Evolutionary conservation across 2,113 vertebrate genomes (phyloP).

Genomic region (Gorsachius goisagi): DNA sequence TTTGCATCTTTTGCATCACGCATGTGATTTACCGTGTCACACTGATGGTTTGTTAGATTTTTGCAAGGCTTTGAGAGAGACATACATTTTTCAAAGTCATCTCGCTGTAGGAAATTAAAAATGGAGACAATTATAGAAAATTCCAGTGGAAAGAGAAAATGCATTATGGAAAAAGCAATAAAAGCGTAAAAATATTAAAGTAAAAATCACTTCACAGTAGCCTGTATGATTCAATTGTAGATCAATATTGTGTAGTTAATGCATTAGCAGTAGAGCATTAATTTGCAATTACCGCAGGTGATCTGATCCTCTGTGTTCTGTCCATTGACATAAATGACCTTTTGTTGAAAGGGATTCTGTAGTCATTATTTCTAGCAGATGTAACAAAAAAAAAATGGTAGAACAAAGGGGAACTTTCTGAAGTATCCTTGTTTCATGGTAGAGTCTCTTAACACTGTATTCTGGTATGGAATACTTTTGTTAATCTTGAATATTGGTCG

Average conservation of each 20-base stretch:
- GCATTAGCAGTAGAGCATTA: slow-evolving; percentile 79
- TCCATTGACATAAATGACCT: slow-evolving; percentile 76
- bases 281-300: slow-evolving; percentile 79
- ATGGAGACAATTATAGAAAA: slow-evolving; percentile 74
- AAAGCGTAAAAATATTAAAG: slow-evolving; percentile 62
- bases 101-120: slow-evolving; percentile 73
- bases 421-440: not conserved
- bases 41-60: slow-evolving; percentile 42
- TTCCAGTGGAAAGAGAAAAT: slow-evolving; percentile 69
- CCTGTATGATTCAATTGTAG: slow-evolving; percentile 72
- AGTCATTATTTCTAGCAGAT: slow-evolving; percentile 72
- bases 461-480: not conserved
- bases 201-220: slow-evolving; percentile 68
- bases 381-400: not conserved
- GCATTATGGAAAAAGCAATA: slow-evolving; percentile 71
- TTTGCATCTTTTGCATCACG: slow-evolving; percentile 13
- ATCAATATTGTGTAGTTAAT: slow-evolving; percentile 82
- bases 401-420: slow-evolving; percentile 4
- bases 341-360: slow-evolving; percentile 69
- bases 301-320: slow-evolving; percentile 71
- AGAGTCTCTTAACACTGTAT: not conserved
- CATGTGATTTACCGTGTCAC: slow-evolving; percentile 38
- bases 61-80: slow-evolving; percentile 57
- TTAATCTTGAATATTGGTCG: not conserved
- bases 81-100: slow-evolving; percentile 67